These are phyloP conservation scores for Sympetrum striolatum DNA, from an alignment of 2,888 invertebrate species.

Conservation along the genomic window DNA sequence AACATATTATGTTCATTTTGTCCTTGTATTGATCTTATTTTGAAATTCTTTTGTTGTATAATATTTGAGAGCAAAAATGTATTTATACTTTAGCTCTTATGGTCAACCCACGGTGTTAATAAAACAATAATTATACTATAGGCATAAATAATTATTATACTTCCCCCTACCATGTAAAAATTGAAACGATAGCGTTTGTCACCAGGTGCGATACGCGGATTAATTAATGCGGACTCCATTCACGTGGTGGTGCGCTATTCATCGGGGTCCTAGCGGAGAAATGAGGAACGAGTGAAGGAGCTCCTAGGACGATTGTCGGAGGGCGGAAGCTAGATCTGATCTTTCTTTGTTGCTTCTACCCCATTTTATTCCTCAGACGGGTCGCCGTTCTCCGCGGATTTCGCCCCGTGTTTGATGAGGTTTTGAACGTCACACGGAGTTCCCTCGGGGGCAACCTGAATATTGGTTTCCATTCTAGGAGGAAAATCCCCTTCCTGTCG, in stretches of 20 bases:
- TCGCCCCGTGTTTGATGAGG: constrained; percentile 24
- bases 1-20: too few species aligned
- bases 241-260: background rate
- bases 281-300: background rate
- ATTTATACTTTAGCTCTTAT: too few species aligned
- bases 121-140: too few species aligned
- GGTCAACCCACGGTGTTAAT: too few species aligned
- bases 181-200: background rate
- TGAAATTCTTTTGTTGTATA: too few species aligned
- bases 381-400: background rate
- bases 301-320: background rate
- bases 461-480: constrained; percentile 22
- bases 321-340: constrained; percentile 6
- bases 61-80: too few species aligned
- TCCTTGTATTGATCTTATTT: too few species aligned
- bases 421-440: background rate
- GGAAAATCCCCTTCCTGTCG: background rate
- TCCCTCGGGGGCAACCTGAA: constrained; percentile 4
- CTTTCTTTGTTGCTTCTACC: constrained; percentile 1
- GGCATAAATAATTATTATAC: too few species aligned
- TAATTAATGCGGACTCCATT: constrained; percentile 21
- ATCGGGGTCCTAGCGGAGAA: too few species aligned
- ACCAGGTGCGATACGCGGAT: background rate
- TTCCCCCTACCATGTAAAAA: background rate
- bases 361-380: background rate